Conservation (phyloP, 2,797 vertebrate genomes). For the Spondyliosoma cantharus region DNA sequence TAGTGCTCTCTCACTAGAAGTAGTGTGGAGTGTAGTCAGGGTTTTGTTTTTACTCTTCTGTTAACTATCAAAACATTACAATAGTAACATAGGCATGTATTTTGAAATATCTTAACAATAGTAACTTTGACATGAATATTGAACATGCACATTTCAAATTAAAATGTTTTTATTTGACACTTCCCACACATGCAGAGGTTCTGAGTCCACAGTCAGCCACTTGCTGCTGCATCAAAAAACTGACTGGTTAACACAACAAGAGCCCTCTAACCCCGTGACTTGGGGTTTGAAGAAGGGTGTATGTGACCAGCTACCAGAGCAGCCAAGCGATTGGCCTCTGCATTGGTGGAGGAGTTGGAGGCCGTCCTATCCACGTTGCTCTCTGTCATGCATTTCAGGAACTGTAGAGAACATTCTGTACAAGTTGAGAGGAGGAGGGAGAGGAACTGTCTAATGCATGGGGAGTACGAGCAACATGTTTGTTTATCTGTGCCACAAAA, state of each 20-base stretch:
- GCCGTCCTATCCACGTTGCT: constrained; percentile 53
- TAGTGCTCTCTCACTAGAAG: no score
- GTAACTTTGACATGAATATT: background rate
- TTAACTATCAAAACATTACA: background rate
- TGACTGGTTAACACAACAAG: constrained; percentile 26
- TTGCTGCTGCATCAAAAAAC: constrained; percentile 21
- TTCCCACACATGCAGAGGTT: background rate
- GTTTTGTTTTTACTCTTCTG: no score
- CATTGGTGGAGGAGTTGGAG: constrained; percentile 50
- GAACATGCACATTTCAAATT: background rate
- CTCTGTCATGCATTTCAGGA: constrained; percentile 70
- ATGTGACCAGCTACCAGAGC: constrained; percentile 19
- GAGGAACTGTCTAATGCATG: constrained; percentile 15
- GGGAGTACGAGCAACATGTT: background rate
- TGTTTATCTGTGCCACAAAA: background rate
- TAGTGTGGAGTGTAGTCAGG: no score
- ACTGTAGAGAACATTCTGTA: constrained; percentile 79
- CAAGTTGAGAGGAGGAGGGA: constrained; percentile 42
- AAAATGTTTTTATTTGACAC: background rate
- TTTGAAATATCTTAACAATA: background rate
- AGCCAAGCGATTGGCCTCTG: constrained; percentile 64
- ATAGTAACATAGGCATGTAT: background rate
- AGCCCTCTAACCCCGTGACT: constrained; percentile 53
- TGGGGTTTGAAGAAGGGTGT: constrained; percentile 40
- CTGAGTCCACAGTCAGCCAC: background rate